Base-by-base conservation (phyloP, 2,113 vertebrate genomes). In the Tachysurus vachellii region DNA sequence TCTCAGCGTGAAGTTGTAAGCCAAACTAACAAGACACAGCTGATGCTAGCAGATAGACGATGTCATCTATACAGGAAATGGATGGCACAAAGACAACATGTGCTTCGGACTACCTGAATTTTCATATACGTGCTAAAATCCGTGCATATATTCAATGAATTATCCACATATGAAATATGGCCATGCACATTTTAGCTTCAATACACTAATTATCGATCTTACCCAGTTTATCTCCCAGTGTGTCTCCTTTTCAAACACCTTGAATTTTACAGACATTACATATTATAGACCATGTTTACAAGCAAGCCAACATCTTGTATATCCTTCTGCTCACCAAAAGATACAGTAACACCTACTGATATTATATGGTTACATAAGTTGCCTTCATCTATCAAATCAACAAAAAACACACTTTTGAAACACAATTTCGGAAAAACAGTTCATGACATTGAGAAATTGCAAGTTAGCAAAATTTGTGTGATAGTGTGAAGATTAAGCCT, bases 131-230 rank as follows among this genome's bases (percentile, higher is more conserved):
- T 26, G 83, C 89, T 90, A 57, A 87, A 91, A 88, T n/a, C 64
- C 89, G 88, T 87, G 91, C 87, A 94, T 92, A 87, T 92, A 9
- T 75, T 56, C 5, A 71, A 21, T 2, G 1, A 10, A 14, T 42
- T 21, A 2, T 66, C 62, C 26, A 3, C 14, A n/a, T 14, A 66
- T 11, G 28, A 66, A 66, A 66, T 28, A 17, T 70, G 66, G 14
- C 28, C 66, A 2, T 36, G 36, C 5, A 68, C 64, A 31, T 68
- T 68, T 16, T 68, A 28, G 26, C n/a, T 42, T 11, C 62, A n/a
- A 28, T 28, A 66, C 47, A 50, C 14, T 68, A 54, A 31, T 17
- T 13, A 13, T 19, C 26, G 23, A 66, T 17, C 47, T 8, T 28
- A 31, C 12, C 13, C 56, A 13, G 16, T 12, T 19, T 12, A 84